Evolutionary conservation across 2,797 vertebrate genomes (phyloP).

Genomic region (Tadarida brasiliensis): DNA sequence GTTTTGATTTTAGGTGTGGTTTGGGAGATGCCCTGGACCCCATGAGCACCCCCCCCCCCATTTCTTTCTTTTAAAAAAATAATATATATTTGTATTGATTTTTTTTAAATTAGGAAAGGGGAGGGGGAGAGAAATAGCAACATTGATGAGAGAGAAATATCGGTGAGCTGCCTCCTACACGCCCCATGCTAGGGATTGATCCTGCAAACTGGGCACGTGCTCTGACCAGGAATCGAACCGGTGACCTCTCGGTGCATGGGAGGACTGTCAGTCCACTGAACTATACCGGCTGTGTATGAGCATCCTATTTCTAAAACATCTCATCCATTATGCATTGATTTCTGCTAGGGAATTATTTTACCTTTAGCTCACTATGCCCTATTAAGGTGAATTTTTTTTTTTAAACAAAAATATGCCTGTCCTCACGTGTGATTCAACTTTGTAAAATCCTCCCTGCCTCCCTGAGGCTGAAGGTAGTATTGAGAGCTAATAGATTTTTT

Average conservation of each 20-base stretch:
- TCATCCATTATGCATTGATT: background rate
- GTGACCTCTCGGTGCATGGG: too few species aligned
- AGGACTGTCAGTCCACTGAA: too few species aligned
- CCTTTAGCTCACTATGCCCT: background rate
- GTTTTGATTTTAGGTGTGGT: conserved; percentile 40
- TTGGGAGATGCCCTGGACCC: background rate
- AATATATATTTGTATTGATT: too few species aligned
- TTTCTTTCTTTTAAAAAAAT: too few species aligned
- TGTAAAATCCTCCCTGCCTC: background rate
- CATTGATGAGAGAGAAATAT: too few species aligned
- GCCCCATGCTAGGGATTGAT: too few species aligned
- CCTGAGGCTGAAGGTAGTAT: background rate
- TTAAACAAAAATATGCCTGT: background rate
- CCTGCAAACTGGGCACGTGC: too few species aligned
- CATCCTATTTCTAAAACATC: background rate
- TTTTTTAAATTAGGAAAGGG: too few species aligned
- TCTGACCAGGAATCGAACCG: too few species aligned
- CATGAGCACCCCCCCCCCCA: background rate
- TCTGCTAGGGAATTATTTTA: background rate
- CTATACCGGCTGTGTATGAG: too few species aligned
- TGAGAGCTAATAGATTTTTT: background rate
- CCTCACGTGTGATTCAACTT: background rate
- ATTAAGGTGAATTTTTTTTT: background rate
- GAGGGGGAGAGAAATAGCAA: too few species aligned
- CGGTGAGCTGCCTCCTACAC: too few species aligned